Evolutionary conservation across 2,113 vertebrate genomes (phyloP).

Genomic region (Alces alces): DNA sequence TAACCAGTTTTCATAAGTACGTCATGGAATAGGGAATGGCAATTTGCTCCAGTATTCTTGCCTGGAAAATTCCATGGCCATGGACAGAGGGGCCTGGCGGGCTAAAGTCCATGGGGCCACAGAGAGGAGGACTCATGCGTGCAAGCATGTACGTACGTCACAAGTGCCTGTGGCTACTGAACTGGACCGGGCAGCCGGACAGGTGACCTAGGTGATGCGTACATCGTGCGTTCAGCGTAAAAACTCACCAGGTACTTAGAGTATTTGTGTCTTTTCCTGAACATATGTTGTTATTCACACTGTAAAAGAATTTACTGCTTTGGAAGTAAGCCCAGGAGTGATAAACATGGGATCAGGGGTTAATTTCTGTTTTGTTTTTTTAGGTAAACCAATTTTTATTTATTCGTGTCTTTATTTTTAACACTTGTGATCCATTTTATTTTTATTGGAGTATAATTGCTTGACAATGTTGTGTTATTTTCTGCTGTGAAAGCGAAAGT

Average conservation of each 20-base stretch:
- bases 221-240: accelerated
- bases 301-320: background rate
- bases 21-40: background rate
- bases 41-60: background rate
- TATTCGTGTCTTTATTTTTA: background rate
- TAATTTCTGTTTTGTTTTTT: background rate
- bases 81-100: background rate
- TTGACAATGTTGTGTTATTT: background rate
- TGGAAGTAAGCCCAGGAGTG: background rate
- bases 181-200: accelerated
- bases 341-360: no score
- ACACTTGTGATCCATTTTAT: background rate
- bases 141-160: accelerated
- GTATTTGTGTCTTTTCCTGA: background rate
- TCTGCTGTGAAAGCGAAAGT: background rate
- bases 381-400: background rate
- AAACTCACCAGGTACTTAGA: background rate
- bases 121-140: accelerated
- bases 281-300: background rate
- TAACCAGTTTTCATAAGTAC: accelerated
- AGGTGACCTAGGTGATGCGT: accelerated
- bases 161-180: accelerated
- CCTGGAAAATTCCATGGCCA: background rate
- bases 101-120: background rate
- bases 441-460: background rate